Evolutionary conservation across 2,888 invertebrate genomes (phyloP), one percentile per base, ranked within the genome.

Genomic region (Euzophera pinguis): DNA sequence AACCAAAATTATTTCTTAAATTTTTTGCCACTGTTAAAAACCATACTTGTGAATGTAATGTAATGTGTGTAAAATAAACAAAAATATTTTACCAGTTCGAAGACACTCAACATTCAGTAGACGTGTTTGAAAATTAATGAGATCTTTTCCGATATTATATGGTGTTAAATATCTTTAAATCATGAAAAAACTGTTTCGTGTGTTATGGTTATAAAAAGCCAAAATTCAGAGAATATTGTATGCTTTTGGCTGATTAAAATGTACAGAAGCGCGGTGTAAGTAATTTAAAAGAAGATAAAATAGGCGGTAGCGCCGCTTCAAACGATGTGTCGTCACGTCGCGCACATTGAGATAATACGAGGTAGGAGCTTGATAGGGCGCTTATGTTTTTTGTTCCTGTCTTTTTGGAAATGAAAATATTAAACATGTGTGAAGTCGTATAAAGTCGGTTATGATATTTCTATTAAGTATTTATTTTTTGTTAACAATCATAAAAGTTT

Each of bases 211-310:
- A 83, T 75, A 72, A 73, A 73, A 72, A 75, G 76, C 84, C 78
- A 67, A 81, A 84, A 80, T 87, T 85, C 84, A 77, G 62, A 75
- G 84, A 85, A 87, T 70, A 68, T 64, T 68, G 39, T 73, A 74
- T 73, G 75, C 77, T 80, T 81, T 75, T 73, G 68, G 59, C 80
- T 85, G 79, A 85, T 89, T 86, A 86, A 87, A 84, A 89, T 89
- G 86, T 85, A 88, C 78, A 83, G 84, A 80, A 84, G 88, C 82
- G 69, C 72, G 65, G 67, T 71, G 75, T 76, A 78, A 78, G 76
- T 74, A 73, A 80, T 81, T 81, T 80, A 75, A 76, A 73, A 65
- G 73, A 62, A 73, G 79, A 82, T 81, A 84, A 78, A 62, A 63
- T 64, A 61, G 72, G 69, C 83, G 83, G 84, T 76, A 71, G 78